Conservation (phyloP, 2,797 vertebrate genomes). For the Manis pentadactyla region DNA sequence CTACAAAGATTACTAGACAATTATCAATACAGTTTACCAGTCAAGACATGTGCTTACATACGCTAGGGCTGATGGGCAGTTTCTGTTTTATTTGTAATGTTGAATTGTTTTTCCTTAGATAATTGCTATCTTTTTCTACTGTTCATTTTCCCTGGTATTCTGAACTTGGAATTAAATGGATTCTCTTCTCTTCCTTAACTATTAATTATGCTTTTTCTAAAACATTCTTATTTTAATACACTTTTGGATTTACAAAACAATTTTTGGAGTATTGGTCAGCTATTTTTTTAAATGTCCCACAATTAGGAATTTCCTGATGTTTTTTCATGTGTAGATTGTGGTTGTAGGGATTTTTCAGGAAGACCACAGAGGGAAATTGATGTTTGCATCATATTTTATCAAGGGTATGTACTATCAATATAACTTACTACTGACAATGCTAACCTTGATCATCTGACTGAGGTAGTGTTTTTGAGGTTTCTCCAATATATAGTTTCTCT, state of each 20-base stretch:
- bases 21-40: neutral
- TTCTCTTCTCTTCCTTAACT: neutral
- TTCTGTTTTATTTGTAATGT: slow-evolving; percentile 12
- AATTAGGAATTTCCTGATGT: neutral
- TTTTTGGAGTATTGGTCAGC: neutral
- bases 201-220: neutral
- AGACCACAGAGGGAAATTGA: neutral
- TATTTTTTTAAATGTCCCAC: neutral
- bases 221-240: neutral
- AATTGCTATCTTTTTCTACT: neutral
- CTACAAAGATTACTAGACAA: neutral
- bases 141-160: neutral
- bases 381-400: neutral
- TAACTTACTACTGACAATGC: neutral
- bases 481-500: neutral
- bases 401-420: neutral
- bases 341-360: neutral
- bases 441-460: neutral
- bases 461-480: neutral
- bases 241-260: neutral
- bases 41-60: slow-evolving; percentile 10
- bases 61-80: neutral
- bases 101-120: slow-evolving; percentile 20
- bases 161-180: neutral
- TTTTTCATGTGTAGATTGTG: neutral